Evolutionary conservation across 2,797 vertebrate species (phyloP).

Genomic region (Sciurus carolinensis): DNA sequence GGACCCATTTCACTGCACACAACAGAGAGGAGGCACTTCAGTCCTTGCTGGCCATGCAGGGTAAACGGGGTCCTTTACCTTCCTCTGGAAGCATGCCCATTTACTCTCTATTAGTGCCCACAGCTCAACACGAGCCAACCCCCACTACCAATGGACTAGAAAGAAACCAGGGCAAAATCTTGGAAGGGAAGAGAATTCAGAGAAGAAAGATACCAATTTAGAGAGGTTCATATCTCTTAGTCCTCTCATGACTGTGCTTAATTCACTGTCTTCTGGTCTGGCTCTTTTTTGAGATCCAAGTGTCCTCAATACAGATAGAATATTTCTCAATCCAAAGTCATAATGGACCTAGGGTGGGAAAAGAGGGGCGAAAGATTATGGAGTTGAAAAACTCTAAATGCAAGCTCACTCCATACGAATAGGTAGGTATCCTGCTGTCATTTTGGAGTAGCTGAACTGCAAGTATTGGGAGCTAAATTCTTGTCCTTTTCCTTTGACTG

Average conservation of each 20-base stretch:
- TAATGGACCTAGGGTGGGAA: constrained; percentile 89
- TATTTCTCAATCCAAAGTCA: constrained; percentile 91
- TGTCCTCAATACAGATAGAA: constrained; percentile 90
- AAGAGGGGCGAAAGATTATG: neutral
- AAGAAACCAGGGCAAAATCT: neutral
- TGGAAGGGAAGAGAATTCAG: neutral
- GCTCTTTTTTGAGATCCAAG: constrained; percentile 90
- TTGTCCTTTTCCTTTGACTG: neutral
- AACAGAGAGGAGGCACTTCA: neutral
- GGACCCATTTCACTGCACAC: neutral
- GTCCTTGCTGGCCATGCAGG: neutral
- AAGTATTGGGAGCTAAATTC: neutral
- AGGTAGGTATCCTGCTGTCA: neutral
- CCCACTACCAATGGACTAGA: neutral
- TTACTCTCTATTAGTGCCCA: neutral
- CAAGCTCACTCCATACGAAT: neutral
- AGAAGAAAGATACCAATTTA: constrained; percentile 87
- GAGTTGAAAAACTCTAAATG: neutral
- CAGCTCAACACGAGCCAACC: neutral
- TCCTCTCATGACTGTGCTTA: constrained; percentile 91
- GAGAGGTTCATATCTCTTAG: constrained; percentile 92
- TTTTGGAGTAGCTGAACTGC: neutral
- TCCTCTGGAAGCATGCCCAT: neutral
- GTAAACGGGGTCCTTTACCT: neutral
- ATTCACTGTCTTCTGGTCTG: constrained; percentile 89